These are phyloP conservation scores for Caenorhabditis drosophilae DNA, from an alignment of 2,888 invertebrate genomes.

Conservation along the genomic window DNA sequence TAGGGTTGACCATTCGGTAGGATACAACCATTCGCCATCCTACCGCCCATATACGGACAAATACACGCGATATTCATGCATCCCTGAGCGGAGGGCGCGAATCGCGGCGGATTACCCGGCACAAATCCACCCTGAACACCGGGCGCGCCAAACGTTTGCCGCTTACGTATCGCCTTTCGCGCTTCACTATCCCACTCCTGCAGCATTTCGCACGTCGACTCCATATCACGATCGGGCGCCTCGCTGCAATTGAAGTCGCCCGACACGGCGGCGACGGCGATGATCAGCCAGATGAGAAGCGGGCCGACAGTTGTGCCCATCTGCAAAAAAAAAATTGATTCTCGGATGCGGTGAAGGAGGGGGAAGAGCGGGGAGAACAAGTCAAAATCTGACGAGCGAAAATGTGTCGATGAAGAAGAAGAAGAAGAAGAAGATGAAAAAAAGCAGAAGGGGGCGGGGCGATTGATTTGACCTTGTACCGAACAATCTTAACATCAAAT, in stretches of 20 bases:
- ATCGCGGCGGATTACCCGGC: constrained; percentile 59
- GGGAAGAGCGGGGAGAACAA: too few relatives aligned
- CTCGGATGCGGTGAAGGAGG: too few relatives aligned
- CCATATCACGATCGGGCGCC: constrained; percentile 43
- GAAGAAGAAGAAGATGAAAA: too few relatives aligned
- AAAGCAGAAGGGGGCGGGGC: too few relatives aligned
- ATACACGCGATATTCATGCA: constrained; percentile 64
- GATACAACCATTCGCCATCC: constrained; percentile 52
- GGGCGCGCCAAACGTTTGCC: constrained; percentile 48
- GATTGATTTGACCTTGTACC: too few relatives aligned
- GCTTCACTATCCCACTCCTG: constrained; percentile 54
- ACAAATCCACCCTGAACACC: constrained; percentile 49
- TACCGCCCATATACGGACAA: constrained; percentile 62
- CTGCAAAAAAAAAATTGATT: too few relatives aligned
- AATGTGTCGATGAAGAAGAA: too few relatives aligned
- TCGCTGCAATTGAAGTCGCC: constrained; percentile 32
- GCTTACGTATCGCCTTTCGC: constrained; percentile 48
- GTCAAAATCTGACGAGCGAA: too few relatives aligned
- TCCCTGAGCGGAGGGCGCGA: constrained; percentile 55
- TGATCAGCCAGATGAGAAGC: too few relatives aligned
- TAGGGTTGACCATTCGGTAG: constrained; percentile 55
- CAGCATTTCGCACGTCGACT: constrained; percentile 51
- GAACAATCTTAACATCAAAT: too few relatives aligned
- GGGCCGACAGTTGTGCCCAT: too few relatives aligned
- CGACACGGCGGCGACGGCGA: too few relatives aligned